Percentiles rank a stretch among this genome's conserved stretches.
phyloP scores from a whole-genome alignment of 2,113 vertebrate genomes.

The Myotis brandtii region DNA sequence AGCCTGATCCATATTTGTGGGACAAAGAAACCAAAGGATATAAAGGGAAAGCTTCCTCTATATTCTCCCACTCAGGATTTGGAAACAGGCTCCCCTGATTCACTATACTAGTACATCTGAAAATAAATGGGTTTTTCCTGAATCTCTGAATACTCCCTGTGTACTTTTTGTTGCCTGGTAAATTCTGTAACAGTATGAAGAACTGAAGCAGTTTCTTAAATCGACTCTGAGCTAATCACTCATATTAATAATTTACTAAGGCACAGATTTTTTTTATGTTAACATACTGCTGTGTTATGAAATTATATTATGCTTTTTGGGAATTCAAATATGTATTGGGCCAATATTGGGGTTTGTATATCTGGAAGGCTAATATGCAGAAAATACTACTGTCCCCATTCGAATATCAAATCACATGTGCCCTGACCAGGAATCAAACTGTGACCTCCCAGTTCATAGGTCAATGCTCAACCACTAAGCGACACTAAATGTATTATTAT shows the following conservation, averaged over 20 bases:
- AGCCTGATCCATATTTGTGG: no score
- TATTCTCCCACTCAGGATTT: no score
- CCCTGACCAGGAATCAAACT: neutral
- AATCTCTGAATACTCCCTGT: no score
- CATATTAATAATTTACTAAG: slow-evolving; percentile 58
- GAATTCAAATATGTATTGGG: slow-evolving; percentile 19
- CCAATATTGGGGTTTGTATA: slow-evolving; percentile 25
- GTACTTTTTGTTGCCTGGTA: no score
- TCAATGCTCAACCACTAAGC: no score
- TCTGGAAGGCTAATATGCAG: slow-evolving; percentile 10
- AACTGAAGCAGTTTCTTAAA: slow-evolving; percentile 36
- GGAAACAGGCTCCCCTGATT: no score
- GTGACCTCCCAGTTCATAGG: no score
- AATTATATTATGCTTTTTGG: slow-evolving; percentile 28
- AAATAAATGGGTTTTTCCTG: no score
- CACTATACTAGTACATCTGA: no score
- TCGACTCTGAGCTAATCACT: slow-evolving; percentile 51
- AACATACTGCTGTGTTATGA: slow-evolving; percentile 20
- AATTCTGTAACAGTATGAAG: neutral
- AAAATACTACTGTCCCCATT: slow-evolving; percentile 1
- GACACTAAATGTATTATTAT: no score
- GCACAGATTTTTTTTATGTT: neutral
- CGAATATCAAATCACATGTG: neutral
- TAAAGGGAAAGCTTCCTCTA: no score
- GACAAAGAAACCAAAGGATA: no score